These are phyloP conservation scores for Microtus ochrogaster DNA, from an alignment of 2,113 vertebrate species.

Conservation along the genomic window DNA sequence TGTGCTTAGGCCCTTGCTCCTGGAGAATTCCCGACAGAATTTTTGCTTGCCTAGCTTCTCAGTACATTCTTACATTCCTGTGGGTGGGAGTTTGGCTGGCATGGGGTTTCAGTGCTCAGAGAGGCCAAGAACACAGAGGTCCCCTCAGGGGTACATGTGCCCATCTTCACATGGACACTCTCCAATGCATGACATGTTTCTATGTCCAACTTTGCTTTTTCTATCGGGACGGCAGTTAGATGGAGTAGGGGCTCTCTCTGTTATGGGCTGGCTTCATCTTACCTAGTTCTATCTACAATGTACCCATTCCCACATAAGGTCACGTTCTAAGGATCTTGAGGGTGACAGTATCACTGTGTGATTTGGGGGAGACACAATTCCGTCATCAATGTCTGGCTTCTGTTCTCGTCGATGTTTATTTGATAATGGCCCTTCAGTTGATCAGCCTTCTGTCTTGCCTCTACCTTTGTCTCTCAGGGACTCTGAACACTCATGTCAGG, in stretches of 20 bases:
- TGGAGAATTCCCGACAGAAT: too few relatives aligned
- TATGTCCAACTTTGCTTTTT: neutral
- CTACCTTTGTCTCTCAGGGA: neutral
- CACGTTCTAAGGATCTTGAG: neutral
- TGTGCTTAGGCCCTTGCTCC: rapidly evolving
- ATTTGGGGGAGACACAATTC: neutral
- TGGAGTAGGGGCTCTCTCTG: neutral
- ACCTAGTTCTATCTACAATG: neutral
- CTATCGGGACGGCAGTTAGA: neutral
- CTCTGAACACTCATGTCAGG: neutral
- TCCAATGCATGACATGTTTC: rapidly evolving
- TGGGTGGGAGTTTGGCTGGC: neutral
- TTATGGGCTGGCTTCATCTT: neutral
- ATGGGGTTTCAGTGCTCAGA: neutral
- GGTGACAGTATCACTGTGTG: neutral
- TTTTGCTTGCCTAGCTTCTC: neutral
- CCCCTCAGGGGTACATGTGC: neutral
- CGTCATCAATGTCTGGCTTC: neutral
- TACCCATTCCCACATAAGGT: neutral
- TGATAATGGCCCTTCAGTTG: neutral
- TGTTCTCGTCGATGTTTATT: neutral
- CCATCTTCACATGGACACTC: too few relatives aligned
- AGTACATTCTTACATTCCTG: neutral
- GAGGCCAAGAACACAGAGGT: neutral
- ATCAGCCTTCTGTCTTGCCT: neutral